Conservation (phyloP, 2,797 vertebrate genomes). For the Typhlichthys subterraneus region DNA sequence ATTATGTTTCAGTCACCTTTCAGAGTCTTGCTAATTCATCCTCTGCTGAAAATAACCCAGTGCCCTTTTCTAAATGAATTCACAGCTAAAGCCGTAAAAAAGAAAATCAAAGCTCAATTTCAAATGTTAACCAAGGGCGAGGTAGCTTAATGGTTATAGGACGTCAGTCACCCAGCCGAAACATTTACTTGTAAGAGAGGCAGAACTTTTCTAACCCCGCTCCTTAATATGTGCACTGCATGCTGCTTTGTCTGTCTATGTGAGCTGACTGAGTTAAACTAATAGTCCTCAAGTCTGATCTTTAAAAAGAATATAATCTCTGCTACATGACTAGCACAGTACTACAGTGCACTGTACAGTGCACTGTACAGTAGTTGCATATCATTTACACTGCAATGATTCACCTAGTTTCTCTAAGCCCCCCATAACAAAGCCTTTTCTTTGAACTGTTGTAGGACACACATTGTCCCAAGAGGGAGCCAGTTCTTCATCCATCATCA, state of each 20-base stretch:
- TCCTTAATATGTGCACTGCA: neutral
- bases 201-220: too few relatives aligned
- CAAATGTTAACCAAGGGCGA: slow-evolving; percentile 6
- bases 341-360: slow-evolving; percentile 20
- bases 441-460: slow-evolving; percentile 64
- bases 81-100: slow-evolving; percentile 11
- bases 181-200: slow-evolving; percentile 19
- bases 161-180: slow-evolving; percentile 11
- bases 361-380: slow-evolving; percentile 4
- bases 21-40: slow-evolving; percentile 34
- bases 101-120: slow-evolving; percentile 24
- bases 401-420: neutral
- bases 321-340: slow-evolving; percentile 23
- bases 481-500: slow-evolving; percentile 67
- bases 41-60: slow-evolving; percentile 25
- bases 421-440: slow-evolving; percentile 37
- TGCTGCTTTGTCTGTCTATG: neutral
- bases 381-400: slow-evolving; percentile 13
- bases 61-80: slow-evolving; percentile 35
- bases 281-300: neutral
- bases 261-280: neutral
- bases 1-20: slow-evolving; percentile 36
- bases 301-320: neutral
- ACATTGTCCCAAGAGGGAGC: slow-evolving; percentile 51
- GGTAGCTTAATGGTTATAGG: neutral